Evolutionary conservation across 2,888 invertebrate genomes (phyloP).

Genomic region (Drosophila formosana): DNA sequence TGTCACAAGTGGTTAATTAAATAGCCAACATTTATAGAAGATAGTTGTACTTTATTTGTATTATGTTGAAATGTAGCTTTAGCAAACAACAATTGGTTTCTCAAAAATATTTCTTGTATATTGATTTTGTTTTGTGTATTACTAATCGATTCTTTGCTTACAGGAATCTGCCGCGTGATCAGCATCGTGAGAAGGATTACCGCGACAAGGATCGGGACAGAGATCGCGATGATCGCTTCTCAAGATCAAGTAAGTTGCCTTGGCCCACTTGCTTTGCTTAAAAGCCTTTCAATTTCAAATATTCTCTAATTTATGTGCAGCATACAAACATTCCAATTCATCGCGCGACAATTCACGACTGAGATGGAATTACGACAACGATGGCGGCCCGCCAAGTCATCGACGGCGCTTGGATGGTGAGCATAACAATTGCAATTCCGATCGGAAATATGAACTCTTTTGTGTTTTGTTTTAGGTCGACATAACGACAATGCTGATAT

Average conservation of each 20-base stretch:
- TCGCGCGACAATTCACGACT: slow-evolving; percentile 86
- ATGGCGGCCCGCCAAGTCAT: slow-evolving; percentile 83
- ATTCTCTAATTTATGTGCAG: slow-evolving; percentile 73
- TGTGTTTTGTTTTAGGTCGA: slow-evolving; percentile 62
- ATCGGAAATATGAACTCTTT: neutral
- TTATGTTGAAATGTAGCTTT: too few relatives aligned
- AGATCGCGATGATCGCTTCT: slow-evolving; percentile 85
- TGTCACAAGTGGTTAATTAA: too few relatives aligned
- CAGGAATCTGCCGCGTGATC: slow-evolving; percentile 84
- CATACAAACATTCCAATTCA: slow-evolving; percentile 92
- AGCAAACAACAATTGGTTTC: too few relatives aligned
- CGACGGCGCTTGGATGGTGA: slow-evolving; percentile 85
- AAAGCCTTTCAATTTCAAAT: neutral
- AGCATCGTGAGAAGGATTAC: slow-evolving; percentile 85
- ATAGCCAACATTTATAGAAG: too few relatives aligned
- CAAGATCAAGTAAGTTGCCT: slow-evolving; percentile 83
- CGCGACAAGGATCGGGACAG: slow-evolving; percentile 85
- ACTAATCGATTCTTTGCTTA: neutral
- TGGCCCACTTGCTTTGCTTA: neutral
- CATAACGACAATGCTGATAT: slow-evolving; percentile 91
- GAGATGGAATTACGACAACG: slow-evolving; percentile 85
- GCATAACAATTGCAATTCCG: neutral
- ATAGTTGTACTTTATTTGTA: too few relatives aligned
- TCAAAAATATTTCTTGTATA: too few relatives aligned
- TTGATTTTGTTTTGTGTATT: neutral